phyloP scores from a whole-genome alignment of 1,140 invertebrate species.

The Drosophila subpulchrella region DNA sequence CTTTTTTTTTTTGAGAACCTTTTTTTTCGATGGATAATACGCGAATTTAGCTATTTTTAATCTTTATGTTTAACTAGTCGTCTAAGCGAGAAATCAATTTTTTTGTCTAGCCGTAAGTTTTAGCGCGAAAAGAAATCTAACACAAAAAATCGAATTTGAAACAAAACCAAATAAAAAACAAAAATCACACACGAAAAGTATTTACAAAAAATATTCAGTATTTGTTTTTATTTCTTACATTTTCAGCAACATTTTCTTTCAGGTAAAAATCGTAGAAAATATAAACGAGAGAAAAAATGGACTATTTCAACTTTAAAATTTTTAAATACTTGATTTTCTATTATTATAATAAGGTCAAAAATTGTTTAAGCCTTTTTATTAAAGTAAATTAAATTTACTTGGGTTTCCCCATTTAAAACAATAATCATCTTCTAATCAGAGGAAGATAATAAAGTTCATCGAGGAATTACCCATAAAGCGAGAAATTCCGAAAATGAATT shows the following conservation, averaged over 20 bases:
- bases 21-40: constrained; percentile 60
- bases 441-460: neutral
- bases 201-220: constrained; percentile 41
- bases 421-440: neutral
- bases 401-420: neutral
- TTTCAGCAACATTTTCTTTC: neutral
- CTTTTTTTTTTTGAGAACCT: constrained; percentile 31
- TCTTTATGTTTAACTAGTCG: constrained; percentile 72
- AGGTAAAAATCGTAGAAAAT: neutral
- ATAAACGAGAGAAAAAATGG: no score
- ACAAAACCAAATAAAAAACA: constrained; percentile 71
- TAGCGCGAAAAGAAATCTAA: constrained; percentile 73
- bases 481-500: constrained; percentile 37
- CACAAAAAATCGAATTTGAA: constrained; percentile 78
- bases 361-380: no score
- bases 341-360: no score
- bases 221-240: constrained; percentile 28
- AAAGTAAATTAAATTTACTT: no score
- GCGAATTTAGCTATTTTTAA: constrained; percentile 79
- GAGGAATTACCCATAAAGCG: constrained; percentile 13
- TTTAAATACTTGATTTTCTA: no score
- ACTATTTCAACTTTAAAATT: no score
- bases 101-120: constrained; percentile 78
- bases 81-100: constrained; percentile 69
- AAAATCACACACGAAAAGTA: constrained; percentile 58